phyloP scores from a whole-genome alignment of 2,888 invertebrate species.

The Rhingia rostrata region DNA sequence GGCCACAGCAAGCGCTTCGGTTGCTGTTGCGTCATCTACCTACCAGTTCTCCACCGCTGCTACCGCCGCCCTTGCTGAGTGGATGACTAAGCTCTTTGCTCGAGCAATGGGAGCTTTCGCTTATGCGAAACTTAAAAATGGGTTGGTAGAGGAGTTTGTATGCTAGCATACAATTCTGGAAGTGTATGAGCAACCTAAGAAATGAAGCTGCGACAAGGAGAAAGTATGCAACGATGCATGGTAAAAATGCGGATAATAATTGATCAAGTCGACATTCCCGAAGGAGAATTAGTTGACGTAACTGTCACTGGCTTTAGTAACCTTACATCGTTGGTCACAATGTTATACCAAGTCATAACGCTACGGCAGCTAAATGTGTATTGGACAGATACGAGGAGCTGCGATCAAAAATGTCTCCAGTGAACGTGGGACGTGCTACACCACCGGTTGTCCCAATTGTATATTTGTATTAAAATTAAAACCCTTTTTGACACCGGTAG shows the following conservation, averaged over 20 bases:
- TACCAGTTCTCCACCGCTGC: no score
- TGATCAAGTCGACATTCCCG: constrained; percentile 4
- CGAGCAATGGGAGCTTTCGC: neutral
- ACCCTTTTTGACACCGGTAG: constrained; percentile 65
- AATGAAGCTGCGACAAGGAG: constrained; percentile 3
- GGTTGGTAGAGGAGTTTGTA: constrained; percentile 19
- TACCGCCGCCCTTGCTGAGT: no score
- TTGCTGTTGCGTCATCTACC: no score
- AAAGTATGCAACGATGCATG: constrained; percentile 42
- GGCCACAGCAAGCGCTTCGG: no score
- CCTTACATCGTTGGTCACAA: constrained; percentile 12
- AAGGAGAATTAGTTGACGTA: constrained; percentile 19
- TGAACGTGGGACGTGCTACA: no score
- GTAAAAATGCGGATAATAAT: constrained; percentile 24
- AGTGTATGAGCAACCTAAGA: constrained; percentile 21
- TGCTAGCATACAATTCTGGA: neutral
- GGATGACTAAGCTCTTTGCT: constrained; percentile 27
- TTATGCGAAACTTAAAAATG: constrained; percentile 20
- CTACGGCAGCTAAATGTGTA: constrained; percentile 1
- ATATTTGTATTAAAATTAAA: no score
- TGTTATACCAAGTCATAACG: constrained; percentile 19
- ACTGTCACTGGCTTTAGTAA: constrained; percentile 24
- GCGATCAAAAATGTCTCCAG: constrained; percentile 1
- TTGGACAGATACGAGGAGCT: constrained; percentile 23
- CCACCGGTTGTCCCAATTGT: no score